Conservation (phyloP, 2,797 vertebrate genomes). For the Gorsachius magnificus region DNA sequence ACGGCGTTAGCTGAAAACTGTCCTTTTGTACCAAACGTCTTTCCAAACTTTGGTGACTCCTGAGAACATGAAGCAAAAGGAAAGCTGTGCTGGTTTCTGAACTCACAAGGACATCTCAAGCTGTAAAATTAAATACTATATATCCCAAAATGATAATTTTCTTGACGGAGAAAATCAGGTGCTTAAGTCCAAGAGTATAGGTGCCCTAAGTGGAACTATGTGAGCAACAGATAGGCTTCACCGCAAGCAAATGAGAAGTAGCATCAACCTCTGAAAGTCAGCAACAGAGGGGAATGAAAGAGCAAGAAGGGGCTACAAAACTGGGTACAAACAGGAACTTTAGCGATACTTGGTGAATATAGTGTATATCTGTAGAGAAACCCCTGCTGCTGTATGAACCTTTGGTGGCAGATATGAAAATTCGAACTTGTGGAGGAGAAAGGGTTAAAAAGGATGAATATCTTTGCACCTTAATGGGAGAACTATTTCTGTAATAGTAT, state of each 20-base stretch:
- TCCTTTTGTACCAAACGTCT: background rate
- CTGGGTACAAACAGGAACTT: background rate
- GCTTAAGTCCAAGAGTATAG: background rate
- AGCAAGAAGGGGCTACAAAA: background rate
- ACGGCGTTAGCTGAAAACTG: background rate
- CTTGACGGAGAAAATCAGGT: background rate
- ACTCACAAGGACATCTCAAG: background rate
- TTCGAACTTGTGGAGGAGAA: conserved; percentile 42
- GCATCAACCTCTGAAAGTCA: background rate
- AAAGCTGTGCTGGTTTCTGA: background rate
- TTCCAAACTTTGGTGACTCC: background rate
- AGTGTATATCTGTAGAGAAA: background rate
- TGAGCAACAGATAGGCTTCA: background rate
- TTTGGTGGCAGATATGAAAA: conserved; percentile 59
- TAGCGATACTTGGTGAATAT: background rate
- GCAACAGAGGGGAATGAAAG: background rate
- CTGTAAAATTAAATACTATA: background rate
- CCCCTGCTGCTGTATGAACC: conserved; percentile 2
- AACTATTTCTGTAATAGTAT: conserved; percentile 82
- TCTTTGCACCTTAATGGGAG: conserved; percentile 82
- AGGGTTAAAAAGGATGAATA: conserved; percentile 81
- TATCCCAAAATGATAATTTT: background rate
- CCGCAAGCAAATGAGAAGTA: background rate
- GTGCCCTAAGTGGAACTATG: background rate
- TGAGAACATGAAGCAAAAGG: background rate